Conservation (phyloP, 2,113 vertebrate genomes). For the Cettia cetti region DNA sequence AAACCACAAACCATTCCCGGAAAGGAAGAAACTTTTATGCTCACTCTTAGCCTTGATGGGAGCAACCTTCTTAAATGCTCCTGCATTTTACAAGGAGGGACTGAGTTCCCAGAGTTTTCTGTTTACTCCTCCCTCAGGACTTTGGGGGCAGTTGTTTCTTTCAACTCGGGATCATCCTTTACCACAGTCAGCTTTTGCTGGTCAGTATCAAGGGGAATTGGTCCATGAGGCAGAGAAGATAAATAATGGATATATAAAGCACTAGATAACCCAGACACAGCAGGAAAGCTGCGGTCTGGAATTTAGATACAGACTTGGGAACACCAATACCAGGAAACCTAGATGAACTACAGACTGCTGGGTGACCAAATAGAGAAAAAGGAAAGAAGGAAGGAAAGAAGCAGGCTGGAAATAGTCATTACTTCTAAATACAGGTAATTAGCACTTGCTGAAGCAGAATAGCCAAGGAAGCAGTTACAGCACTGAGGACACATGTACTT, state of each 20-base stretch:
- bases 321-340: not conserved
- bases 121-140: not conserved
- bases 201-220: not conserved
- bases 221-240: not conserved
- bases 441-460: not conserved
- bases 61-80: not conserved
- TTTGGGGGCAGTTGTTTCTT: not conserved
- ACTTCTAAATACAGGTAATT: not conserved
- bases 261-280: not conserved
- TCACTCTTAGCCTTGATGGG: not conserved
- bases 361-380: not conserved
- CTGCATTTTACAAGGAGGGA: not conserved
- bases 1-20: not conserved
- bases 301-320: not conserved
- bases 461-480: not conserved
- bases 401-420: not conserved
- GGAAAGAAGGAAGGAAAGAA: not conserved
- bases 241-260: not conserved
- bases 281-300: not conserved
- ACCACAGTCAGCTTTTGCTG: not conserved
- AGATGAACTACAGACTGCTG: not conserved
- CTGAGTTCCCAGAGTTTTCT: not conserved
- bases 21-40: slow-evolving; percentile 20
- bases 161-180: not conserved
- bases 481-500: not conserved